These are phyloP conservation scores for Syrmaticus mikado DNA, from an alignment of 2,113 vertebrate species.

Conservation along the genomic window DNA sequence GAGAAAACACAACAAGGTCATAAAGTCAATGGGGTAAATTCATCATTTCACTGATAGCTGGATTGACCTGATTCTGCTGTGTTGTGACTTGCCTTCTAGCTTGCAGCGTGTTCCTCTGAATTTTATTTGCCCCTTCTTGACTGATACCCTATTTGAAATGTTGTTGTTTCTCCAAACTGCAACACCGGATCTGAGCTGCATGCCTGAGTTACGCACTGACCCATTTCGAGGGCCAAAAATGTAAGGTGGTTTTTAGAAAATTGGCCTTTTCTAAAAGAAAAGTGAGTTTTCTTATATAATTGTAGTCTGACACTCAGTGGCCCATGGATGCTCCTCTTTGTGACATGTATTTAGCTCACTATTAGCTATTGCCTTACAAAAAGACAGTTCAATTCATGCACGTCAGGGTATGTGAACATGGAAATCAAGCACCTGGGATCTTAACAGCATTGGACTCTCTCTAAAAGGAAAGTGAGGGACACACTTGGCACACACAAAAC, in stretches of 20 bases:
- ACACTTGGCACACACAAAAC: background rate
- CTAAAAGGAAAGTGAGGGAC: background rate
- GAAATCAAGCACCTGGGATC: background rate
- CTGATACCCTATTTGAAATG: background rate
- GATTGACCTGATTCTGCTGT: background rate
- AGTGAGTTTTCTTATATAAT: background rate
- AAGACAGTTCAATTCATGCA: background rate
- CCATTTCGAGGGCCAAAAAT: background rate
- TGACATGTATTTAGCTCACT: background rate
- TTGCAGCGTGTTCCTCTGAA: background rate
- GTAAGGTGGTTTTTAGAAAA: background rate
- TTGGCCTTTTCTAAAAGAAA: background rate
- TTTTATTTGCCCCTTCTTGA: background rate
- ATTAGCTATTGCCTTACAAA: background rate
- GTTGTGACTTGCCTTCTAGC: background rate
- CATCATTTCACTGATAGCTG: background rate
- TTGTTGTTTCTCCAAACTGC: background rate
- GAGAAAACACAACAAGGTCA: background rate
- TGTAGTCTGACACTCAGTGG: background rate
- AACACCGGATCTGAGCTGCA: background rate
- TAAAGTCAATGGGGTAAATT: background rate
- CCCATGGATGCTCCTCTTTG: background rate
- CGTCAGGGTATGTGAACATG: background rate
- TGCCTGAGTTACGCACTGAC: background rate
- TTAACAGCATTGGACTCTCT: background rate